phyloP scores from a whole-genome alignment of 2,797 vertebrate genomes.

The Coracias cyanogaster region DNA sequence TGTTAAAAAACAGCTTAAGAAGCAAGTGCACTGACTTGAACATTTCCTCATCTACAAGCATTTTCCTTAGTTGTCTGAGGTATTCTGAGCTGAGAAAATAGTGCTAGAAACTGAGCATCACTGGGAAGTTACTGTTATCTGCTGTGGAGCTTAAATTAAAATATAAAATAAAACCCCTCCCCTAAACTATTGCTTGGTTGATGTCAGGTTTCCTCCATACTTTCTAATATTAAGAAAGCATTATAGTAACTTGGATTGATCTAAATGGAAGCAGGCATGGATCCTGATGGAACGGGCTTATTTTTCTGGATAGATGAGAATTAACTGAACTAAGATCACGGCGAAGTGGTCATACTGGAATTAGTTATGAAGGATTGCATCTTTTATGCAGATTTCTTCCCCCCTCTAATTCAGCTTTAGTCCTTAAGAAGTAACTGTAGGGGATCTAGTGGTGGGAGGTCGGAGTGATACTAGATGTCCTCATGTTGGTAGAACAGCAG shows the following conservation, averaged over 20 bases:
- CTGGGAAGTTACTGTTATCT: background rate
- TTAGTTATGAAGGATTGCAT: background rate
- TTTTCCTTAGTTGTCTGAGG: background rate
- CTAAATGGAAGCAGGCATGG: background rate
- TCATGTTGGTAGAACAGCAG: background rate
- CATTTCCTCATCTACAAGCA: background rate
- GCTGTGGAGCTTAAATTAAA: background rate
- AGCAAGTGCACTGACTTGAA: background rate
- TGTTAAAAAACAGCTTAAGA: conserved; percentile 11
- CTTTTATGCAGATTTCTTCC: background rate
- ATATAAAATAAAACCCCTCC: background rate
- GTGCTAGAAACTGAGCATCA: background rate
- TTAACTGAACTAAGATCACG: background rate
- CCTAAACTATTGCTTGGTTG: background rate
- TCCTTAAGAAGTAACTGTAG: background rate
- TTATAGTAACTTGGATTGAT: background rate
- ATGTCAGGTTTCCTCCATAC: background rate
- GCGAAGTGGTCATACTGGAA: background rate
- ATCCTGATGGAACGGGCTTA: background rate
- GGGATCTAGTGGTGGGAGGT: background rate
- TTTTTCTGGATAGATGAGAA: background rate
- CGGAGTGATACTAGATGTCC: background rate
- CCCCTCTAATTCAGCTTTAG: background rate
- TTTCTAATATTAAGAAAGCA: background rate
- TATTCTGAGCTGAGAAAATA: background rate